Conservation (phyloP, 2,888 invertebrate species). For the Cryptus armator region DNA sequence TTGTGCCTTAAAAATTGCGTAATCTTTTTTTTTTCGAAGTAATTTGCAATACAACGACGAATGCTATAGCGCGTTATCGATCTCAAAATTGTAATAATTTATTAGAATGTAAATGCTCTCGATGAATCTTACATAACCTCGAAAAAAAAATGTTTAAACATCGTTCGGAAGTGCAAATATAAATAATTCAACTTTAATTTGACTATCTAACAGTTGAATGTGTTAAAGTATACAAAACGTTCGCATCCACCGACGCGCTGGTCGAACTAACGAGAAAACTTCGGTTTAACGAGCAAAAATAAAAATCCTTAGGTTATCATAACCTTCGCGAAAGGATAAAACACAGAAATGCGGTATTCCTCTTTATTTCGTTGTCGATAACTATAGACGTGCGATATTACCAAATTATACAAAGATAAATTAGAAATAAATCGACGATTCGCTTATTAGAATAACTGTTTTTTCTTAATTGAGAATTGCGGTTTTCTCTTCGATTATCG, state of each 20-base stretch:
- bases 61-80: no score
- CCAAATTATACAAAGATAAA: neutral
- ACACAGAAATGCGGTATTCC: neutral
- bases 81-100: no score
- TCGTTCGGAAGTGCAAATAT: neutral
- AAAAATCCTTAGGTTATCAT: neutral
- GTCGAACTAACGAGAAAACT: neutral
- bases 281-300: neutral
- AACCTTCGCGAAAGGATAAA: constrained; percentile 4
- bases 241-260: no score
- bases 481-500: neutral
- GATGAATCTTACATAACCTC: neutral
- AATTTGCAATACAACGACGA: no score
- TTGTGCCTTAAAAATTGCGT: no score
- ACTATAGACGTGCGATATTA: neutral
- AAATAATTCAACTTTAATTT: neutral
- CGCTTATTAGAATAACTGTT: neutral
- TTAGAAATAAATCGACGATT: neutral
- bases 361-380: neutral
- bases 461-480: neutral
- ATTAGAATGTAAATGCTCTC: no score
- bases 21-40: no score
- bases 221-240: neutral
- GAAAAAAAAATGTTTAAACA: neutral
- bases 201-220: neutral